Percentiles rank a stretch among this genome's conserved stretches.
phyloP scores from a whole-genome alignment of 2,113 vertebrate genomes.

The Apistogramma diplotaenia region DNA sequence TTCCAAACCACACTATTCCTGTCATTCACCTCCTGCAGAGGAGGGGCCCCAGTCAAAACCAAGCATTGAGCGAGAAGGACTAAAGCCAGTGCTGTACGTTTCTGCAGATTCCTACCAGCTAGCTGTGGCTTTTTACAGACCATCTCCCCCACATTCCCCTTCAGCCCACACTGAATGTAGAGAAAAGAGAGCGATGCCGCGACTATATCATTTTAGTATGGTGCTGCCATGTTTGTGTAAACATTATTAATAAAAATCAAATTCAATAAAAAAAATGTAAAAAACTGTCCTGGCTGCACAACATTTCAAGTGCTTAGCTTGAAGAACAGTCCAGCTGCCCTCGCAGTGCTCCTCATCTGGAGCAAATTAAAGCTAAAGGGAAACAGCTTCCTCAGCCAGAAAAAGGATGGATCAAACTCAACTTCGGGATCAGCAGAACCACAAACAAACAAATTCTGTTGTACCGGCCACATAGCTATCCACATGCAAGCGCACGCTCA shows the following conservation, averaged over 20 bases:
- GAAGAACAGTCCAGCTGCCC: slow-evolving; percentile 11
- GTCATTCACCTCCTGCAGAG: slow-evolving; percentile 43
- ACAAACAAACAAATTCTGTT: slow-evolving; percentile 46
- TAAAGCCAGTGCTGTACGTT: slow-evolving; percentile 48
- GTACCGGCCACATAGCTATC: not conserved
- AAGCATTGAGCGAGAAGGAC: slow-evolving; percentile 17
- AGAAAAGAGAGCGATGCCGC: not conserved
- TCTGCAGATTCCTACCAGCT: slow-evolving; percentile 67
- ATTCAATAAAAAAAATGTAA: not conserved
- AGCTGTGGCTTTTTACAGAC: slow-evolving; percentile 65
- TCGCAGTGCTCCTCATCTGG: slow-evolving; percentile 42
- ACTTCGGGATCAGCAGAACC: slow-evolving; percentile 38
- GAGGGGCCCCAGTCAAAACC: slow-evolving; percentile 26
- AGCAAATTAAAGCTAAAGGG: slow-evolving; percentile 31
- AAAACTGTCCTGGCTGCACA: not conserved
- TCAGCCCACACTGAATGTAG: not conserved
- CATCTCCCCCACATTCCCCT: not conserved
- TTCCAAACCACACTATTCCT: slow-evolving; percentile 39
- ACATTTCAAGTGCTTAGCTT: not conserved
- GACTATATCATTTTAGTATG: not conserved
- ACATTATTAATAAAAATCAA: not conserved
- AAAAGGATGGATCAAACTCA: slow-evolving; percentile 10
- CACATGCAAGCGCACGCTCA: slow-evolving; percentile 1
- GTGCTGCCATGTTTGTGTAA: not conserved
- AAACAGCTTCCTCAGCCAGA: slow-evolving; percentile 34